phyloP scores from a whole-genome alignment of 92 coral and sea anemone species.

The Meandrina meandrites region DNA sequence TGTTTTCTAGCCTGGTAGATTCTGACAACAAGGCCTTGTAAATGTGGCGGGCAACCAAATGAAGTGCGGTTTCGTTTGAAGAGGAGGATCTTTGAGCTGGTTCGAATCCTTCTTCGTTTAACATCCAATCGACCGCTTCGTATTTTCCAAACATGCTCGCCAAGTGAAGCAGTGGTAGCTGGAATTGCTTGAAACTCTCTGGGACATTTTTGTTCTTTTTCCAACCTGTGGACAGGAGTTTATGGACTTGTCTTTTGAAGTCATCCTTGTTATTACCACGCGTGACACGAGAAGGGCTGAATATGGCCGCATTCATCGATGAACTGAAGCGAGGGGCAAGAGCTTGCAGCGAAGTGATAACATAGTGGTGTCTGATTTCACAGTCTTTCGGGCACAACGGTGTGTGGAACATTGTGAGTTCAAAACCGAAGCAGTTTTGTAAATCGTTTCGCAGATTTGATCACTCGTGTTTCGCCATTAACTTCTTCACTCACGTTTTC shows the following conservation, averaged over 20 bases:
- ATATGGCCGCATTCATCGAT: not conserved
- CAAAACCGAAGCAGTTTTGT: not conserved
- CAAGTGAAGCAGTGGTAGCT: constrained; percentile 54
- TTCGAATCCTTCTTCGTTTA: constrained; percentile 50
- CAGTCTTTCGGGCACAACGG: constrained; percentile 46
- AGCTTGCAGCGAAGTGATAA: constrained; percentile 22
- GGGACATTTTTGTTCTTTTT: constrained; percentile 41
- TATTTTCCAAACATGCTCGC: constrained; percentile 63
- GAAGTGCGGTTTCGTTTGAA: constrained; percentile 48
- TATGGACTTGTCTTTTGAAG: constrained; percentile 35
- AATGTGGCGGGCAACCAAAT: constrained; percentile 49
- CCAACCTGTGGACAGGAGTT: constrained; percentile 38
- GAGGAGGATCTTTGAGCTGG: not conserved
- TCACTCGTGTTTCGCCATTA: too few species aligned
- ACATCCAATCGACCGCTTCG: constrained; percentile 50
- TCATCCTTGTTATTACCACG: constrained; percentile 37
- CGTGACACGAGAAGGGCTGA: constrained; percentile 28
- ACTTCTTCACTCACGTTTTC: not conserved
- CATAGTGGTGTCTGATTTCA: constrained; percentile 37
- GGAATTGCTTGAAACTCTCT: constrained; percentile 38
- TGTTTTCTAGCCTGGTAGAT: constrained; percentile 29
- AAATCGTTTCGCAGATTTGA: too few species aligned
- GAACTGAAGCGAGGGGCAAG: constrained; percentile 25
- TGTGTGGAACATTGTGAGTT: constrained; percentile 38
- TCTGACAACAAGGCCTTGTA: constrained; percentile 33